Base-by-base conservation (phyloP, 2,113 vertebrate species). In the Chitala chitala region DNA sequence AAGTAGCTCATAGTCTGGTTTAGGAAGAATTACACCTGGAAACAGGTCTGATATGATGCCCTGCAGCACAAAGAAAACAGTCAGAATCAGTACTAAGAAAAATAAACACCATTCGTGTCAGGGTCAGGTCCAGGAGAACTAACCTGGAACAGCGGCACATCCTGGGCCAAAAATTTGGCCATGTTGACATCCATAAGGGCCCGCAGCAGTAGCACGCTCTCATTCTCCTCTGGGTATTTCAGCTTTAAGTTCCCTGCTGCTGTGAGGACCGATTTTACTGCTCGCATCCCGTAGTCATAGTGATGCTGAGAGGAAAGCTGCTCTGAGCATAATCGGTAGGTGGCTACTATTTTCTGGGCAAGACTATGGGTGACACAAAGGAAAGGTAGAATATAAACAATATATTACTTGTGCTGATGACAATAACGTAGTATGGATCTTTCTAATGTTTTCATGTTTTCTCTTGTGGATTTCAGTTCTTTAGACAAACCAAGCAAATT, bases 21-120 rank as follows among this genome's bases (percentile, higher is more conserved):
- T 87, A 56, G 94, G 95, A 78, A 98, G 92, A 72, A 94, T 80
- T 42, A 96, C 90, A 42, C 93, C 92, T 76, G 94, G 95, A 83
- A 98, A 98, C 38, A 98, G 85, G 78, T 98, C 96, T 40, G 94
- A 96, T 85, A 97, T 95, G 78, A 98, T 96, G 71, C 94, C 94
- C 94, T 98, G 83, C 69, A 55, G 75, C 81, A 15, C 15, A 77
- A n/a, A n/a, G n/a, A n/a, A n/a, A 82, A 7, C 31, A 75, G 29
- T 51, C 48, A 51, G 13, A 75, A 72, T 1, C 1, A 73, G 13
- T 12, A 48, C 63, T 29, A 26, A 51, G 9, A 38, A 31, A 0
- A 29, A 42, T 38, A 55, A 59, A 58, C 8, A 63, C 15, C 22
- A 68, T 48, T 40, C n/a, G 59, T 3, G 10, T 10, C 33, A n/a